Evolutionary conservation across 2,113 vertebrate genomes (phyloP), one percentile per base, ranked within the genome.

Genomic region (Actenoides lindsayi): DNA sequence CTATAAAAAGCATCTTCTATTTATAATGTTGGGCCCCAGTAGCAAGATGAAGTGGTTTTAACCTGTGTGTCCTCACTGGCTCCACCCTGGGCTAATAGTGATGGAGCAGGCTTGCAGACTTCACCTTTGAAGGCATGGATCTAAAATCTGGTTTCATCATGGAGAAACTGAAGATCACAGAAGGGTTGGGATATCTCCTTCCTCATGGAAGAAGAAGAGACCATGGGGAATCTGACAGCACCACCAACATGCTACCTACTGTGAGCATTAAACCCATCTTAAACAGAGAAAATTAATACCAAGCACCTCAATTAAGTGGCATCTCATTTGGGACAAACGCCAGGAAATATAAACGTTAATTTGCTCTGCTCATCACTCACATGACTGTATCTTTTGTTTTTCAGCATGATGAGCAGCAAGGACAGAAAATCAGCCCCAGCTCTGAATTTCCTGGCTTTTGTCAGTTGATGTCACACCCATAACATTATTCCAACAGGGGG

Each of bases 371-470:
- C 77, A 54, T 73, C 50, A 41, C 51, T 65, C 64, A 68, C 63
- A 57, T 71, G 77, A 70, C 78, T 82, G 30, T 74, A 67, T 16
- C 93, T 96, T 95, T 95, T 95, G 87, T 89, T 88, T 90, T 93
- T 79, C 62, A 92, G 16, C 12, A 0, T 77, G 90, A 85, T 92
- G 87, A 96, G 53, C 54, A 3, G 64, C 73, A 74, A 82, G 48
- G 79, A 63, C 30, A 95, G 75, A 97, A 89, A 95, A 94, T 64
- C 94, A 75, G 76, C 27, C 42, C n/a, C n/a, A 56, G 76, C 76
- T 87, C 85, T 71, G 89, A 91, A 95, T 96, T 97, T 95, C 93
- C 96, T 94, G 80, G 76, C 70, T 96, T 95, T 78, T 91, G 79
- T 92, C 86, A 42, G 44, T 16, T 63, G 87, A 83, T 97, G 90